phyloP scores from a whole-genome alignment of 2,113 vertebrate species.

The Pagrus major region DNA sequence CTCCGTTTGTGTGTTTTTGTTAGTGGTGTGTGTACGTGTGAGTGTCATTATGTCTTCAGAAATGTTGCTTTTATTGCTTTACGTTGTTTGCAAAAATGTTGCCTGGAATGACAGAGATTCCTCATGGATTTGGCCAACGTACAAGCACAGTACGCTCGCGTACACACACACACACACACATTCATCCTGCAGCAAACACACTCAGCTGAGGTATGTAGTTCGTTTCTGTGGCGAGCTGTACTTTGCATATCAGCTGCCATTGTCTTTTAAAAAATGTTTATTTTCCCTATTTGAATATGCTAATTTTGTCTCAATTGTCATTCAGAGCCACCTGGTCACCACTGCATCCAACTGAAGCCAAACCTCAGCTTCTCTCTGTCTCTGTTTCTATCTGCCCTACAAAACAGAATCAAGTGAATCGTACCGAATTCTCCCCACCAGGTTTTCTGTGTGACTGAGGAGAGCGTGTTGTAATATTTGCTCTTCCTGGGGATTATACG shows the following conservation, averaged over 20 bases:
- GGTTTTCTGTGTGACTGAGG: conserved; percentile 60
- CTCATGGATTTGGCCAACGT: conserved; percentile 44
- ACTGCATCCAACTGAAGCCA: conserved; percentile 40
- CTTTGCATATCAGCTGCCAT: conserved; percentile 76
- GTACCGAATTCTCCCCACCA: conserved; percentile 32
- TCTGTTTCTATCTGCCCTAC: background rate
- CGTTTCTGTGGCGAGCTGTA: conserved; percentile 56
- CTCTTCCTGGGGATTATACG: conserved; percentile 81
- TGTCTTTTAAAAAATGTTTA: conserved; percentile 80
- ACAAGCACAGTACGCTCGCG: background rate
- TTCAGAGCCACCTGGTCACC: conserved; percentile 81
- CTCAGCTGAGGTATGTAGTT: conserved; percentile 59
- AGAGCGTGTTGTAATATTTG: conserved; percentile 79
- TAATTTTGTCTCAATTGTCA: conserved; percentile 80
- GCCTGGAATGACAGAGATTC: conserved; percentile 64
- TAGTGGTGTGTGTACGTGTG: conserved; percentile 14
- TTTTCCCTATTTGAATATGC: conserved; percentile 81
- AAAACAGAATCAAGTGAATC: conserved; percentile 37
- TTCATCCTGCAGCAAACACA: conserved; percentile 51
- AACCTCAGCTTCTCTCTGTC: conserved; percentile 32
- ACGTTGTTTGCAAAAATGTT: conserved; percentile 82
- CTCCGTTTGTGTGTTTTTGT: conserved; percentile 3
- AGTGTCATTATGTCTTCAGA: conserved; percentile 24
- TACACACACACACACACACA: conserved; percentile 19
- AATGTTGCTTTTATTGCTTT: conserved; percentile 80